Conservation (phyloP, 2,888 invertebrate species). For the Dynastes tityus region DNA sequence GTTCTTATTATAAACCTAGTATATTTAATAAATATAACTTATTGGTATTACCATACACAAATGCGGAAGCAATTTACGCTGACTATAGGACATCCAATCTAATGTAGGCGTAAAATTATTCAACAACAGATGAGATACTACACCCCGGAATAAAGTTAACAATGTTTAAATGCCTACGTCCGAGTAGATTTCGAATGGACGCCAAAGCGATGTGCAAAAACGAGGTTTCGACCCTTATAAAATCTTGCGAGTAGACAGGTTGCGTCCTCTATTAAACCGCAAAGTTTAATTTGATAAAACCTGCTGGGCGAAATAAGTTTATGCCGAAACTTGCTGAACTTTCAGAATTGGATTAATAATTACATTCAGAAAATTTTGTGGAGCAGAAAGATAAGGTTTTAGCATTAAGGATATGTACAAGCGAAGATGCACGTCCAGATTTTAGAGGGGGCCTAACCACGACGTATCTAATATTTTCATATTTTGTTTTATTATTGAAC, state of each 20-base stretch:
- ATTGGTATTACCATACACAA: no score
- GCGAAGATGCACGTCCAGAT: background rate
- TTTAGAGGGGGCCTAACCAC: background rate
- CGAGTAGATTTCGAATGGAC: background rate
- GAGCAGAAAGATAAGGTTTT: background rate
- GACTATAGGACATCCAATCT: no score
- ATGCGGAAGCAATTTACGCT: no score
- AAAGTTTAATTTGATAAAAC: conserved; percentile 17
- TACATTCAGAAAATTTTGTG: background rate
- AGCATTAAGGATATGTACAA: background rate
- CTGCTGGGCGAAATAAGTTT: background rate
- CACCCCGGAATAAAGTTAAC: background rate
- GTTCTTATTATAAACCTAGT: no score
- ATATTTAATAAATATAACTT: no score
- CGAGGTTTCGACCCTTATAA: no score
- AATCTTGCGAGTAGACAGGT: background rate
- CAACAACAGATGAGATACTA: background rate
- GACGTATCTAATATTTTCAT: background rate
- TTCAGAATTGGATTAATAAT: background rate
- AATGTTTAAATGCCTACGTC: background rate
- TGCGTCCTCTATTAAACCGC: background rate
- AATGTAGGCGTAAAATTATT: background rate
- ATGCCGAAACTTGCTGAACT: background rate
- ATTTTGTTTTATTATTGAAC: background rate
- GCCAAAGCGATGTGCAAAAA: background rate